Conservation (phyloP, 2,113 vertebrate species). For the Eptatretus burgeri region DNA sequence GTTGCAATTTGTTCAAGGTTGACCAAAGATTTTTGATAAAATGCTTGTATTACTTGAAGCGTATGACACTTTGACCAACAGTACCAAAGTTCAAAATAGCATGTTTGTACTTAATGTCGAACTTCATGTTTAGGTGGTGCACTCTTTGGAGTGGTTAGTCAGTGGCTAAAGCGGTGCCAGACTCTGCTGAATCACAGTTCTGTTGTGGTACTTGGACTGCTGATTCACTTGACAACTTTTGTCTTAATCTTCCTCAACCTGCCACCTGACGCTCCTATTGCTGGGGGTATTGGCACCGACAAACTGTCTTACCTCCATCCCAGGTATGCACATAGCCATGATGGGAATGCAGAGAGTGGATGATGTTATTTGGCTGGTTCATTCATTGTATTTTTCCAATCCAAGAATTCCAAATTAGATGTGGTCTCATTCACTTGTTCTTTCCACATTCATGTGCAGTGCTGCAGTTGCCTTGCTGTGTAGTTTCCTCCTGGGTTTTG, state of each 20-base stretch:
- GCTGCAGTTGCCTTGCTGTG: not conserved
- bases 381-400: not conserved
- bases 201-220: too few relatives aligned
- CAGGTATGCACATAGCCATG: not conserved
- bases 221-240: too few relatives aligned
- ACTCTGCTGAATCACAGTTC: too few relatives aligned
- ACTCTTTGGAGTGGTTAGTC: too few relatives aligned
- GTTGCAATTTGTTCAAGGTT: too few relatives aligned
- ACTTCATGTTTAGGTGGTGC: too few relatives aligned
- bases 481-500: constrained; percentile 7
- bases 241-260: constrained; percentile 5
- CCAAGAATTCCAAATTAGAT: not conserved
- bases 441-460: not conserved
- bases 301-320: not conserved
- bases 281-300: not conserved
- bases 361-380: not conserved
- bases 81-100: too few relatives aligned
- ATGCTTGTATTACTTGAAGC: too few relatives aligned
- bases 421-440: not conserved
- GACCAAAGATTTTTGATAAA: too few relatives aligned
- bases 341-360: not conserved
- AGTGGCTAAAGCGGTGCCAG: too few relatives aligned
- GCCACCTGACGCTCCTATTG: not conserved
- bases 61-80: too few relatives aligned
- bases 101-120: too few relatives aligned